Conservation (phyloP, 2,888 invertebrate species). For the Caenorhabditis doughertyi region DNA sequence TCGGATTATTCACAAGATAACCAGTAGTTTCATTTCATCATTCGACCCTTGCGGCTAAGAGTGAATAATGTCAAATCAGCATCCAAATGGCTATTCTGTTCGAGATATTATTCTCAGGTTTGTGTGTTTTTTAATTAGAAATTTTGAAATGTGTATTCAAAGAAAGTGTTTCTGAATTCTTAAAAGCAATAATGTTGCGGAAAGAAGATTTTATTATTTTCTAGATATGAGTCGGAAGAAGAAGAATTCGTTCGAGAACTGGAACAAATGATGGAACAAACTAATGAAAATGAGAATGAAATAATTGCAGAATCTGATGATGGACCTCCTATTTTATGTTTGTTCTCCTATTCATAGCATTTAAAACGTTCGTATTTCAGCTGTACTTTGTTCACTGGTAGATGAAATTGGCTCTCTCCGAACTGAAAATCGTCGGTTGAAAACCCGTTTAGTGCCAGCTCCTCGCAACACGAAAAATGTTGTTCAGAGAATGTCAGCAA, state of each 20-base stretch:
- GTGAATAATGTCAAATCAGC: slow-evolving; percentile 54
- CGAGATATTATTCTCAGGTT: slow-evolving; percentile 59
- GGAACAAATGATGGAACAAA: slow-evolving; percentile 74
- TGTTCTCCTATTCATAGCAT: not conserved
- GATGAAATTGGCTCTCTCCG: slow-evolving; percentile 80
- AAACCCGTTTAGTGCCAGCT: slow-evolving; percentile 72
- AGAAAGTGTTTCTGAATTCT: too few species aligned
- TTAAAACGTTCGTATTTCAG: slow-evolving; percentile 68
- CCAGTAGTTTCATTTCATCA: slow-evolving; percentile 36
- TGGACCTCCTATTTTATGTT: slow-evolving; percentile 59
- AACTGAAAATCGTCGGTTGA: slow-evolving; percentile 78
- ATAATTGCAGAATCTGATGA: slow-evolving; percentile 28
- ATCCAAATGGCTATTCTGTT: slow-evolving; percentile 61
- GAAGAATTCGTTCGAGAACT: slow-evolving; percentile 81
- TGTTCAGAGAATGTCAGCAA: slow-evolving; percentile 73
- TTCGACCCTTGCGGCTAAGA: slow-evolving; percentile 17
- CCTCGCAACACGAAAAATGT: slow-evolving; percentile 61
- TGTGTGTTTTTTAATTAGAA: not conserved
- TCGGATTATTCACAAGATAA: slow-evolving; percentile 6
- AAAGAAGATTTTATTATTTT: too few species aligned
- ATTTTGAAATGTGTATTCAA: too few species aligned
- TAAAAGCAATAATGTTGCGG: slow-evolving; percentile 6
- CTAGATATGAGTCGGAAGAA: slow-evolving; percentile 81
- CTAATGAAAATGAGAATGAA: slow-evolving; percentile 52
- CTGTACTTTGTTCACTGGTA: slow-evolving; percentile 80